Conservation (phyloP, 2,888 invertebrate species). For the Andrena praecox region DNA sequence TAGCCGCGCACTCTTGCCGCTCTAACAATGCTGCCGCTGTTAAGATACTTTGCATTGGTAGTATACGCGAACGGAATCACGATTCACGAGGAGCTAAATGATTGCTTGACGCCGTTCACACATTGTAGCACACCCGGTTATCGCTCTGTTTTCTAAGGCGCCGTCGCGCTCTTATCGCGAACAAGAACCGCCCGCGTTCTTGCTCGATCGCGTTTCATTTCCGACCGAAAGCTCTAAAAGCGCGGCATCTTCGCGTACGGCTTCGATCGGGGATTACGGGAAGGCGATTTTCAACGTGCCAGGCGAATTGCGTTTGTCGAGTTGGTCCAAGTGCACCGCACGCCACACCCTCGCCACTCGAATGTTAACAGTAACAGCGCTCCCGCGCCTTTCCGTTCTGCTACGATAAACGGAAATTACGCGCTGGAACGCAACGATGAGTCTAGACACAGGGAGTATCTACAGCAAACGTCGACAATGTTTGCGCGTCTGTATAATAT, state of each 20-base stretch:
- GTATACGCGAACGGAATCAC: no score
- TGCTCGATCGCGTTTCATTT: slow-evolving; percentile 15
- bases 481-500: background rate
- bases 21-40: no score
- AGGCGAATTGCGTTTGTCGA: slow-evolving; percentile 3
- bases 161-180: background rate
- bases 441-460: slow-evolving; percentile 15
- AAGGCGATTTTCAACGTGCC: slow-evolving; percentile 25
- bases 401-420: slow-evolving; percentile 35
- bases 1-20: no score
- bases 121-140: background rate
- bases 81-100: no score
- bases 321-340: slow-evolving; percentile 5
- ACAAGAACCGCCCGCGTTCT: background rate
- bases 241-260: background rate
- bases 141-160: background rate
- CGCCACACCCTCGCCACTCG: slow-evolving; percentile 9
- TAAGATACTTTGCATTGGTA: no score
- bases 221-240: background rate
- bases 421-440: slow-evolving; percentile 20
- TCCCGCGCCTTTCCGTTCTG: slow-evolving; percentile 16
- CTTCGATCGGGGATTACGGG: slow-evolving; percentile 18
- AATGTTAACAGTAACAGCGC: slow-evolving; percentile 8
- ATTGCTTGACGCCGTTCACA: background rate
- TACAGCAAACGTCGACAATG: background rate